Conservation (phyloP, 2,113 vertebrate genomes). For the Podarcis muralis region DNA sequence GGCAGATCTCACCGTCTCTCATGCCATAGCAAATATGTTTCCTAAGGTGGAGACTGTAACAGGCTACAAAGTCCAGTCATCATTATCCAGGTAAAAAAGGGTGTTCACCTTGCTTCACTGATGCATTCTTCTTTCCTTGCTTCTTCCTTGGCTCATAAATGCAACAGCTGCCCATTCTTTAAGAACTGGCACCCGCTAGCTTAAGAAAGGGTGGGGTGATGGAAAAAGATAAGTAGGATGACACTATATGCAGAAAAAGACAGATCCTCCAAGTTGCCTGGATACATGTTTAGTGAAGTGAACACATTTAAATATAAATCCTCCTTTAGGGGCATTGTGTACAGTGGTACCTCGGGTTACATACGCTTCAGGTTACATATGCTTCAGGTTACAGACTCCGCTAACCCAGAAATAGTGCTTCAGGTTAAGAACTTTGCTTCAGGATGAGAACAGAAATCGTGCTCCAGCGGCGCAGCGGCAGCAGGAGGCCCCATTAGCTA, state of each 20-base stretch:
- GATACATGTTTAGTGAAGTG: not conserved
- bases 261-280: not conserved
- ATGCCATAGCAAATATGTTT: conserved; percentile 30
- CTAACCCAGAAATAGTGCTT: no score
- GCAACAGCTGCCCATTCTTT: not conserved
- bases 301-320: no score
- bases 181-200: not conserved
- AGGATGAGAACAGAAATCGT: no score
- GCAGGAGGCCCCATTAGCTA: no score
- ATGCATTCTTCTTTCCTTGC: not conserved
- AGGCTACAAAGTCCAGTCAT: conserved; percentile 35
- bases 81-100: conserved; percentile 35
- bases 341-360: no score
- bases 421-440: no score
- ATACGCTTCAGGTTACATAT: no score
- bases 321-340: not conserved
- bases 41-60: conserved; percentile 46
- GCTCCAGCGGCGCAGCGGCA: no score
- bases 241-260: not conserved
- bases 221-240: not conserved
- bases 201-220: not conserved
- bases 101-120: conserved; percentile 36
- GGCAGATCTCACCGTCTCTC: not conserved
- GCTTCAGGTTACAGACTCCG: no score
- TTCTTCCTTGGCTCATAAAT: conserved; percentile 10